phyloP scores from a whole-genome alignment of 1,140 invertebrate species.

The Sycobia sp. region DNA sequence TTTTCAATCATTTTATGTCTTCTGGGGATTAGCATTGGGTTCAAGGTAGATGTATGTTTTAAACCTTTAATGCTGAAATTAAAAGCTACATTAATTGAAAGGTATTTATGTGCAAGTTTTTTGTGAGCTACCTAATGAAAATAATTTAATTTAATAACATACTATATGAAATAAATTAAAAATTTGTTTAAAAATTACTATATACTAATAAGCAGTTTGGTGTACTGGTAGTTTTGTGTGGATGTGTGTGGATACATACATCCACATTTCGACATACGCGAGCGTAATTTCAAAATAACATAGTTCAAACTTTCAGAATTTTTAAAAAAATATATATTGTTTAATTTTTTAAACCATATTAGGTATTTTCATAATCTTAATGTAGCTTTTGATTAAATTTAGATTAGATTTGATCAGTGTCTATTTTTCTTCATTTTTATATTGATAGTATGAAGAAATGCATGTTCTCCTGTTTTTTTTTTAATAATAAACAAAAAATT shows the following conservation, averaged over 20 bases:
- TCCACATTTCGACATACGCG: no score
- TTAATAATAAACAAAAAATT: neutral
- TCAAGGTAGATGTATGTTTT: constrained; percentile 18
- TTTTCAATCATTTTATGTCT: no score
- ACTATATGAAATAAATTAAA: no score
- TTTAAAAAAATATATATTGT: neutral
- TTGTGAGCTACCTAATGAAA: neutral
- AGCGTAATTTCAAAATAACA: no score
- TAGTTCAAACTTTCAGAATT: no score
- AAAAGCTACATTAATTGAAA: constrained; percentile 17
- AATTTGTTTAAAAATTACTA: no score
- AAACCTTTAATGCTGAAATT: neutral
- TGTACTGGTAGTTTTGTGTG: no score
- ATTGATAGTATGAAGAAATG: neutral
- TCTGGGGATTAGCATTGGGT: constrained; percentile 12
- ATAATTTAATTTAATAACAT: no score
- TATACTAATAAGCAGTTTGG: no score
- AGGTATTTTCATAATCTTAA: neutral
- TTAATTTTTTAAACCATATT: neutral
- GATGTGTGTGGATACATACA: no score
- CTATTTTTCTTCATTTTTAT: constrained; percentile 37
- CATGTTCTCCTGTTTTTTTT: neutral
- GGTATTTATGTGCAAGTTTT: neutral
- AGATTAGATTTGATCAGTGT: constrained; percentile 40
- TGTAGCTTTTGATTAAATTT: constrained; percentile 21